A percentile compares a stretch with the other conserved stretches of the same genome.
These are phyloP conservation scores for Jacana jacana DNA, from an alignment of 2,113 vertebrate species.

Conservation along the genomic window DNA sequence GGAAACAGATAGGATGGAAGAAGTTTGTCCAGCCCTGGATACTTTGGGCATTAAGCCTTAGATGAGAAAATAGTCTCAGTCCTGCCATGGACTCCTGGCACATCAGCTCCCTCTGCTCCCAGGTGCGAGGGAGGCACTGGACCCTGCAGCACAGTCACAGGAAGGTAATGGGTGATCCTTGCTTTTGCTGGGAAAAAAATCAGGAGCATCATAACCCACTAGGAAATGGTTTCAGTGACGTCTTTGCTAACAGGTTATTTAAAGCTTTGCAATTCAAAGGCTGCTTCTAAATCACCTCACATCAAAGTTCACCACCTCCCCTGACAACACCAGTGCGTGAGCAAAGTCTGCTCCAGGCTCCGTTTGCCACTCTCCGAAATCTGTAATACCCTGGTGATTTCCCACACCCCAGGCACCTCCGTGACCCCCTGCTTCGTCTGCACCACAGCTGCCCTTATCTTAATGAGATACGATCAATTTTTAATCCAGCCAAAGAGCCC, in stretches of 20 bases:
- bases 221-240: not conserved
- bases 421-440: not conserved
- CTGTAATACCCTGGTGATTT: not conserved
- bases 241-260: not conserved
- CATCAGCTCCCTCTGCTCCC: no score
- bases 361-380: rapidly evolving
- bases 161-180: not conserved
- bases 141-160: not conserved
- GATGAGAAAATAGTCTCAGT: not conserved
- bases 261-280: not conserved
- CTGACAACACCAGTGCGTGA: not conserved
- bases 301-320: not conserved
- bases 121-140: not conserved
- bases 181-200: not conserved
- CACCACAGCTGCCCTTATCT: not conserved
- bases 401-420: not conserved
- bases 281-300: not conserved
- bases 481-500: not conserved
- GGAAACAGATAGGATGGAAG: not conserved
- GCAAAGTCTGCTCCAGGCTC: not conserved
- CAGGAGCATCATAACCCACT: not conserved
- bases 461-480: not conserved
- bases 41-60: not conserved
- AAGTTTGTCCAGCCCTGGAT: not conserved
- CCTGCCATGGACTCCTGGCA: no score